Percentiles rank a stretch among this genome's conserved stretches.
These are phyloP conservation scores for Protosalanx chinensis DNA, from an alignment of 2,797 vertebrate genomes.

Conservation along the genomic window DNA sequence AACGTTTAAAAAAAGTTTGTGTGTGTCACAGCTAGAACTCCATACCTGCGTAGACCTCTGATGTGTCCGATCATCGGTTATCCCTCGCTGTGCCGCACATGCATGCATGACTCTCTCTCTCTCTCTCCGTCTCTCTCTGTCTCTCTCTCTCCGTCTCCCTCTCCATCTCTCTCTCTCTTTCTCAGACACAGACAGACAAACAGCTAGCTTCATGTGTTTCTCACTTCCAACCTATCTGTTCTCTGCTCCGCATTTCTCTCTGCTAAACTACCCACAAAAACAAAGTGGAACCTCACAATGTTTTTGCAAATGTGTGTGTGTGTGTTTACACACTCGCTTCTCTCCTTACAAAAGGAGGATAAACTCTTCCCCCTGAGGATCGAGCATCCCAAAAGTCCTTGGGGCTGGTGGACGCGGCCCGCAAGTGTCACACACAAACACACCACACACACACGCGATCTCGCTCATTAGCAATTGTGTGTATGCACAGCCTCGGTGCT, in stretches of 20 bases:
- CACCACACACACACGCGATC: constrained; percentile 2
- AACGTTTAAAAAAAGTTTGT: constrained; percentile 9
- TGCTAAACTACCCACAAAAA: too few species aligned
- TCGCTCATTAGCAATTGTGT: constrained; percentile 97
- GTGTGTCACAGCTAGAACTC: not conserved
- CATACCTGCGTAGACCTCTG: too few species aligned
- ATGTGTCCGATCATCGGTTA: too few species aligned
- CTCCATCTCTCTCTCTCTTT: too few species aligned
- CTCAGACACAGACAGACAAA: too few species aligned
- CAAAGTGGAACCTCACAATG: not conserved
- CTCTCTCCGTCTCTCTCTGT: too few species aligned
- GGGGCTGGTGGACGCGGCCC: constrained; percentile 83
- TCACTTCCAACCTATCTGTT: not conserved
- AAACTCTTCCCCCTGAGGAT: constrained; percentile 83
- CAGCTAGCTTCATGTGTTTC: not conserved
- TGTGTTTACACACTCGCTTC: not conserved
- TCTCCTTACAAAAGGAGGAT: constrained; percentile 70
- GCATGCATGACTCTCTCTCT: too few species aligned
- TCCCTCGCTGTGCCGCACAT: too few species aligned
- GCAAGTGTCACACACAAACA: constrained; percentile 54
- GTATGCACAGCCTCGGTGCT: constrained; percentile 92
- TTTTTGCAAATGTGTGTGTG: not conserved
- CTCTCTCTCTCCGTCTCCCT: too few species aligned
- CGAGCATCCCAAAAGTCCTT: constrained; percentile 83
- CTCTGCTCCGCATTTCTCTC: too few species aligned